Evolutionary conservation across 2,888 invertebrate genomes (phyloP).

Genomic region (Lochmaea capreae): DNA sequence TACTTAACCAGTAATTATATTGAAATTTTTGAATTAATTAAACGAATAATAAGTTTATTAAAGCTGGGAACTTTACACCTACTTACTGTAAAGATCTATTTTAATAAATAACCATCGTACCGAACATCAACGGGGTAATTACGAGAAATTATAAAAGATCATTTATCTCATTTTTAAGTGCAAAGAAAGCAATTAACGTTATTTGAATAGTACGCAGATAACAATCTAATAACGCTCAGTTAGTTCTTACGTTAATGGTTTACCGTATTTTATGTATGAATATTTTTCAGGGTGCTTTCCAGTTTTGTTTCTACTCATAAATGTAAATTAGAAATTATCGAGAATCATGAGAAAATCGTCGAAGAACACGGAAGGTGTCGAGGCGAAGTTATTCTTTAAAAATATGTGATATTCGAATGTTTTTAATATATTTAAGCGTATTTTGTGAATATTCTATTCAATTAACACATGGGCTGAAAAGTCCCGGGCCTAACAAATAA

Average conservation of each 20-base stretch:
- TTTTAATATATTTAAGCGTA: no score
- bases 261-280: conserved; percentile 13
- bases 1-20: no score
- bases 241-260: conserved; percentile 28
- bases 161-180: not conserved
- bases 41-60: not conserved
- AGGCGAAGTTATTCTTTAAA: not conserved
- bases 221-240: conserved; percentile 28
- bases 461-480: no score
- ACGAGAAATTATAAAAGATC: not conserved
- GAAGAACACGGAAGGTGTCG: not conserved
- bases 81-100: not conserved
- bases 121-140: not conserved
- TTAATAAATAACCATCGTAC: conserved; percentile 3
- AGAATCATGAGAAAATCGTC: conserved; percentile 1
- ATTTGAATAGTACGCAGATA: conserved; percentile 29
- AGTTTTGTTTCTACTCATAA: conserved; percentile 7
- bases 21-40: no score
- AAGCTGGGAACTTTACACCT: not conserved
- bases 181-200: conserved; percentile 20
- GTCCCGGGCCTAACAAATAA: no score
- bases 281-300: conserved; percentile 7
- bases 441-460: no score
- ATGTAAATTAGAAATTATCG: not conserved
- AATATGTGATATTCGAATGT: no score